These are phyloP conservation scores for Ostrea edulis DNA, from an alignment of 1,140 invertebrate genomes.

Conservation along the genomic window DNA sequence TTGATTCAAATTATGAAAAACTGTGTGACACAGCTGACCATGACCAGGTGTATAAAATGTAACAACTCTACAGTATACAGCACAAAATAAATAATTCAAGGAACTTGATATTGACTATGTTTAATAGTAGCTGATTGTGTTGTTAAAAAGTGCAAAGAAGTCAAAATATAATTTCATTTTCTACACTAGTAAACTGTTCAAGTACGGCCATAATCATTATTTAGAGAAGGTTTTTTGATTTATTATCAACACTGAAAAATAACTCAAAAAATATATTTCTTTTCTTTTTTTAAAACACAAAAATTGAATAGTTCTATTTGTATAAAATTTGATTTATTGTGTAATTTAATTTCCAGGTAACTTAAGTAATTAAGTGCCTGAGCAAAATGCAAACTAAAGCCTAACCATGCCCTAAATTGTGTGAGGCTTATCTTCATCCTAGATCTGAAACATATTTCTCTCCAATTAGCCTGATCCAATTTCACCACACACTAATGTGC, in stretches of 20 bases:
- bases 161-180: too few relatives aligned
- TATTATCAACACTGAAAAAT: background rate
- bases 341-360: background rate
- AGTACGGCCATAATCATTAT: too few relatives aligned
- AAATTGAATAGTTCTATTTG: background rate
- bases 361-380: background rate
- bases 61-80: too few relatives aligned
- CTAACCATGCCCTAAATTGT: constrained; percentile 9
- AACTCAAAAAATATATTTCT: background rate
- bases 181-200: too few relatives aligned
- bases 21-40: too few relatives aligned
- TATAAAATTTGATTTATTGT: constrained; percentile 12
- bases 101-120: too few relatives aligned
- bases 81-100: too few relatives aligned
- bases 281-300: background rate
- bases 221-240: too few relatives aligned
- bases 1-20: too few relatives aligned
- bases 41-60: too few relatives aligned
- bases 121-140: too few relatives aligned
- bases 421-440: background rate
- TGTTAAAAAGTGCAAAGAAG: too few relatives aligned
- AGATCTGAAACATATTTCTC: constrained; percentile 25
- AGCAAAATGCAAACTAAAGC: constrained; percentile 10
- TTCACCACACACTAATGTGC: background rate
- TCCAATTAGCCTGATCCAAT: constrained; percentile 20